phyloP scores from a whole-genome alignment of 2,797 vertebrate species.

The Hyperoplus lanceolatus region DNA sequence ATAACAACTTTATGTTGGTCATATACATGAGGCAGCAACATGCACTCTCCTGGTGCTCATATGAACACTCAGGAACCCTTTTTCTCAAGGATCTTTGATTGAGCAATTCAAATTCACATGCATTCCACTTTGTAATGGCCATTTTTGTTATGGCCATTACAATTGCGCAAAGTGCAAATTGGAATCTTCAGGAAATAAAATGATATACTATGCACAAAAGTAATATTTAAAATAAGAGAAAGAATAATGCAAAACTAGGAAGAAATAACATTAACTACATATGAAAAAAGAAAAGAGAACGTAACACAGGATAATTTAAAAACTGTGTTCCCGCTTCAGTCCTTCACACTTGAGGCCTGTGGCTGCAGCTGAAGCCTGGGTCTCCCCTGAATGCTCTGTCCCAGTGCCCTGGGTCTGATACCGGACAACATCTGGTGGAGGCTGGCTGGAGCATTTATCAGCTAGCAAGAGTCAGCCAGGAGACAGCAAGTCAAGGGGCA shows the following conservation, averaged over 20 bases:
- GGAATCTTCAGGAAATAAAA: too few species aligned
- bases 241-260: too few species aligned
- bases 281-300: too few species aligned
- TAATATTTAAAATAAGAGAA: too few species aligned
- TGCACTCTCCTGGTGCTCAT: background rate
- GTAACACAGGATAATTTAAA: background rate
- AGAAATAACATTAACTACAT: too few species aligned
- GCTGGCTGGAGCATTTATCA: conserved; percentile 52
- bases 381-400: conserved; percentile 32
- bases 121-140: too few species aligned
- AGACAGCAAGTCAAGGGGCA: conserved; percentile 49
- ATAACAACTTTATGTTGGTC: conserved; percentile 7
- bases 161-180: too few species aligned
- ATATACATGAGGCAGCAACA: background rate
- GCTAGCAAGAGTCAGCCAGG: conserved; percentile 29
- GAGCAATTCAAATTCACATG: too few species aligned
- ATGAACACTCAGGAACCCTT: background rate
- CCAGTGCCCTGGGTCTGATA: background rate
- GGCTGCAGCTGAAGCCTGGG: conserved; percentile 46
- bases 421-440: conserved; percentile 35
- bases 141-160: too few species aligned
- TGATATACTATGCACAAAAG: too few species aligned
- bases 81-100: too few species aligned
- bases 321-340: background rate
- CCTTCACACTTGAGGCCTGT: conserved; percentile 14